Base-by-base conservation (phyloP, 2,113 vertebrate genomes). In the Columbina picui region DNA sequence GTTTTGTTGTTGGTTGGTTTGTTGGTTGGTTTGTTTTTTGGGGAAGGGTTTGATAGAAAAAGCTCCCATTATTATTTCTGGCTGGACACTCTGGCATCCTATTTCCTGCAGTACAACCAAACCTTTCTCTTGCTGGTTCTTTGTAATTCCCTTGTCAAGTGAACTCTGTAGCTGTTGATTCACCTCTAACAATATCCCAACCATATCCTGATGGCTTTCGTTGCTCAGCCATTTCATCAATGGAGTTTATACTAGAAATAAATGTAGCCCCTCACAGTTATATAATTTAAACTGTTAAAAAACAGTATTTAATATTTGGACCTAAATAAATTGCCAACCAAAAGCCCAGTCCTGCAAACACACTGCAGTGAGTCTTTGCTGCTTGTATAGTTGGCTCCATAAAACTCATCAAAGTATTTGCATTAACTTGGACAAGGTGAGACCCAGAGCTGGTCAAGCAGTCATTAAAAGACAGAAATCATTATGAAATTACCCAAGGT, bases 401-500 rank as follows among this genome's bases (percentile, higher is more conserved):
- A 84, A 77, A 92, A 63, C 29, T 90, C 45, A 49, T 73, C 53
- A 47, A 55, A 70, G 3, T 77, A 67, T 74, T 90, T 93, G 36
- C 29, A 32, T 85, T 73, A 55, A 6, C 1, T 2, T 71, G 64
- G 45, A 75, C 47, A 87, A 90, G 76, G 38, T 68, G 47, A 89
- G 41, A 75, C 34, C 43, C 56, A 93, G 80, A 90, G 50, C 26
- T 86, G 56, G 55, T 56, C 91, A 94, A 86, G 49, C 65, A 89
- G 45, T 70, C 47, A 76, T 92, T 78, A 79, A 64, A 81, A 91
- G 61, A 53, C 30, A 93, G 82, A 91, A 94, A 93, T 92, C 39
- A 30, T 87, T 68, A 80, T 84, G 75, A 90, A 85, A 96, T 93
- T 75, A 86, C 68, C 83, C 89, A 64, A 91, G 61, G 52, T 94